Evolutionary conservation across 1,140 invertebrate species (phyloP).

Genomic region (Phymastichus coffea): DNA sequence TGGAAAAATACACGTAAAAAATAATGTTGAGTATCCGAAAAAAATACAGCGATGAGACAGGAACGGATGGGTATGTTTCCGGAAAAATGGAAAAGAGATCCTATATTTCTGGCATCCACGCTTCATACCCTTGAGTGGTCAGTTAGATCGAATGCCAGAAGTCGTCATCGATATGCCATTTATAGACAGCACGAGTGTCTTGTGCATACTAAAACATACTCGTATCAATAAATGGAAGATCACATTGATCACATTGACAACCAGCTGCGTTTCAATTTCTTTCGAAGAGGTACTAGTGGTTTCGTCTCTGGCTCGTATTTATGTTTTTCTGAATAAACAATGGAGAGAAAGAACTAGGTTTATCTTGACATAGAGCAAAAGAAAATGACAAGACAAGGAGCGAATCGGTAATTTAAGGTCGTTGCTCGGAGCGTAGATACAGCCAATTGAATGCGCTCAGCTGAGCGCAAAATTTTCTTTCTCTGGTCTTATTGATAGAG

Average conservation of each 20-base stretch:
- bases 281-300: too few species aligned
- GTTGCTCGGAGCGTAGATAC: too few species aligned
- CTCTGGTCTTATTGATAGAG: neutral
- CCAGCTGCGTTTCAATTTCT: too few species aligned
- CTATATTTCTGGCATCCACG: neutral
- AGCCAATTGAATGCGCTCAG: neutral
- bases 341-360: too few species aligned
- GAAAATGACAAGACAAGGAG: too few species aligned
- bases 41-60: neutral
- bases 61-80: neutral
- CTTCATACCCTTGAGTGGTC: slow-evolving; percentile 1
- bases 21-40: neutral
- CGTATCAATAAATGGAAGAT: too few species aligned
- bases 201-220: neutral
- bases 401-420: too few species aligned
- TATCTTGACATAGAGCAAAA: too few species aligned
- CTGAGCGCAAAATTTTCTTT: neutral
- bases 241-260: too few species aligned
- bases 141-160: slow-evolving; percentile 4
- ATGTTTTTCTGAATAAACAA: too few species aligned
- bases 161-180: neutral
- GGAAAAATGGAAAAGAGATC: neutral
- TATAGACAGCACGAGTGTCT: neutral
- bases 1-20: neutral
- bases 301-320: too few species aligned